Percentiles rank a stretch among this genome's conserved stretches.
Evolutionary conservation across 2,888 invertebrate genomes (phyloP).

Genomic region (Caenorhabditis sulstoni): DNA sequence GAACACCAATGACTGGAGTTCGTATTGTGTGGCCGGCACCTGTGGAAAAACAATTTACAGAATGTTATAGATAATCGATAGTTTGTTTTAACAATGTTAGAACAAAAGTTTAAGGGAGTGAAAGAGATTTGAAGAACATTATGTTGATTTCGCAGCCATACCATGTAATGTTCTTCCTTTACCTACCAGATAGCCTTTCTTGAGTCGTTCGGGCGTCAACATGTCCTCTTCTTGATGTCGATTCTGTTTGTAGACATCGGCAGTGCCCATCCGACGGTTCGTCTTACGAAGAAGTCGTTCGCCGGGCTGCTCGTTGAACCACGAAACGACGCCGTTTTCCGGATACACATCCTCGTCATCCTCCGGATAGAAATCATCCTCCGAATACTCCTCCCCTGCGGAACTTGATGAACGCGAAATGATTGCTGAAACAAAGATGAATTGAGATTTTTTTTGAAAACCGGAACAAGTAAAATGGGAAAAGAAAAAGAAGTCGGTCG

Average conservation of each 20-base stretch:
- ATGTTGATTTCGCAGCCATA: not conserved
- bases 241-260: constrained; percentile 77
- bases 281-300: constrained; percentile 41
- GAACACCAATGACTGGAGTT: constrained; percentile 72
- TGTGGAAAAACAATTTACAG: constrained; percentile 48
- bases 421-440: constrained; percentile 2
- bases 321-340: constrained; percentile 26
- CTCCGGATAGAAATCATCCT: constrained; percentile 3
- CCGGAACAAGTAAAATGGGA: not conserved
- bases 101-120: no score
- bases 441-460: constrained; percentile 2
- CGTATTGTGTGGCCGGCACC: constrained; percentile 62
- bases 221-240: constrained; percentile 74
- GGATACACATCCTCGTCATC: not conserved
- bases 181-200: constrained; percentile 67
- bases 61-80: not conserved
- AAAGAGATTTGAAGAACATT: no score
- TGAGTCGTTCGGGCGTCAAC: constrained; percentile 67
- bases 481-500: no score
- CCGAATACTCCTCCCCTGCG: not conserved
- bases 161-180: no score
- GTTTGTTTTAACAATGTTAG: not conserved
- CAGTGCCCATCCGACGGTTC: constrained; percentile 49
- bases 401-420: not conserved
- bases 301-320: constrained; percentile 37